Percentiles rank a stretch among this genome's conserved stretches.
phyloP scores from a whole-genome alignment of 2,888 invertebrate genomes.

The Spodoptera littoralis region DNA sequence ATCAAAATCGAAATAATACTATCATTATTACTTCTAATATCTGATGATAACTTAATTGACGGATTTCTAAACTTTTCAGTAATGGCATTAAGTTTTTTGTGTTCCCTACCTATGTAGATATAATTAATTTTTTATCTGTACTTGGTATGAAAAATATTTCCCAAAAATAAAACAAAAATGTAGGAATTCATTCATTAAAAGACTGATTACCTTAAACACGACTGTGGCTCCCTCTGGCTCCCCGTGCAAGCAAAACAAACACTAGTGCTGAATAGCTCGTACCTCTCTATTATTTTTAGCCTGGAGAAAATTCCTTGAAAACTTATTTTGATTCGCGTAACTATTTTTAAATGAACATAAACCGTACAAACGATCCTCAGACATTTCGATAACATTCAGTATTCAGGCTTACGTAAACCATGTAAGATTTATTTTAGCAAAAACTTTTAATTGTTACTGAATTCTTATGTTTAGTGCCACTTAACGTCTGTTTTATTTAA shows the following conservation, averaged over 20 bases:
- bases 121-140: too few species aligned
- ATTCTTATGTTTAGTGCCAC: constrained; percentile 63
- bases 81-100: too few species aligned
- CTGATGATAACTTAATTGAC: too few species aligned
- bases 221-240: constrained; percentile 25
- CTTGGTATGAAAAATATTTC: too few species aligned
- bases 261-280: constrained; percentile 8
- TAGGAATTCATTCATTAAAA: constrained; percentile 1
- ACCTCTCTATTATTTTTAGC: constrained; percentile 49
- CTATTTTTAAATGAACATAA: constrained; percentile 54
- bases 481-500: constrained; percentile 62
- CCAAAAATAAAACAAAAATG: too few species aligned
- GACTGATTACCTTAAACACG: constrained; percentile 17
- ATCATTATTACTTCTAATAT: too few species aligned
- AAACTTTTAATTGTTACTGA: constrained; percentile 48
- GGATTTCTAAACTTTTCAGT: too few species aligned
- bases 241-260: constrained; percentile 22
- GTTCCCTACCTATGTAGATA: too few species aligned
- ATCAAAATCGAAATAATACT: too few species aligned
- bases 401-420: constrained; percentile 49
- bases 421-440: constrained; percentile 46
- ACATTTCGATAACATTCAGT: constrained; percentile 39
- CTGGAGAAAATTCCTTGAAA: constrained; percentile 55
- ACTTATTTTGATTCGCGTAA: constrained; percentile 49
- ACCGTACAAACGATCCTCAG: constrained; percentile 40